Percentiles rank a stretch among this genome's conserved stretches.
These are phyloP conservation scores for Sphaeridia pumilis DNA, from an alignment of 2,888 invertebrate genomes.

Conservation along the genomic window DNA sequence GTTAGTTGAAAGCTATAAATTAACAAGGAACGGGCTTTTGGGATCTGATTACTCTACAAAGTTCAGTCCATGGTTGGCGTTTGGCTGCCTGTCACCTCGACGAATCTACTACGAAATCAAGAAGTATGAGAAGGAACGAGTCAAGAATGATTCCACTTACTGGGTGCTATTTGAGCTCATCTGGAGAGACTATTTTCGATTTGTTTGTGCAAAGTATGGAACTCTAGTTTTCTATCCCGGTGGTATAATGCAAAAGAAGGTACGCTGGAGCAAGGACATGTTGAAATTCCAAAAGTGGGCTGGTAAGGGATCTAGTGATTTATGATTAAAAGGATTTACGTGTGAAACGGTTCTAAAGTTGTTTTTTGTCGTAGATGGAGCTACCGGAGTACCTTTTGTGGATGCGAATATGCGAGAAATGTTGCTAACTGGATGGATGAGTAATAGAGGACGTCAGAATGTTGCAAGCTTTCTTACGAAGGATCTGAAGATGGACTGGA, in stretches of 20 bases:
- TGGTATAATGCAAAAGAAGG: constrained; percentile 27
- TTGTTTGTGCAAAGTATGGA: constrained; percentile 28
- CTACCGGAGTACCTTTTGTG: constrained; percentile 41
- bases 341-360: background rate
- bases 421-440: constrained; percentile 39
- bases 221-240: constrained; percentile 28
- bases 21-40: constrained; percentile 5
- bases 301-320: constrained; percentile 11
- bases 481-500: constrained; percentile 40
- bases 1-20: constrained; percentile 6
- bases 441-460: constrained; percentile 41
- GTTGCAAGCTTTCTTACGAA: constrained; percentile 41
- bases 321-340: background rate
- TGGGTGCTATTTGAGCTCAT: constrained; percentile 6
- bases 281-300: constrained; percentile 27
- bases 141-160: constrained; percentile 6
- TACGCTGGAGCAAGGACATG: constrained; percentile 23
- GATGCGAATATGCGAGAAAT: constrained; percentile 42
- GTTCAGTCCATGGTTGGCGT: constrained; percentile 6
- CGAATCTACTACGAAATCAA: constrained; percentile 4
- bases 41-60: constrained; percentile 9
- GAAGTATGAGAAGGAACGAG: constrained; percentile 6
- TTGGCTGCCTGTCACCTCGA: constrained; percentile 7
- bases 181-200: constrained; percentile 16
- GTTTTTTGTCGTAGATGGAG: constrained; percentile 36